Percentiles rank a stretch among this genome's conserved stretches.
Evolutionary conservation across 2,797 vertebrate species (phyloP).

Genomic region (Rhinatrema bivittatum): DNA sequence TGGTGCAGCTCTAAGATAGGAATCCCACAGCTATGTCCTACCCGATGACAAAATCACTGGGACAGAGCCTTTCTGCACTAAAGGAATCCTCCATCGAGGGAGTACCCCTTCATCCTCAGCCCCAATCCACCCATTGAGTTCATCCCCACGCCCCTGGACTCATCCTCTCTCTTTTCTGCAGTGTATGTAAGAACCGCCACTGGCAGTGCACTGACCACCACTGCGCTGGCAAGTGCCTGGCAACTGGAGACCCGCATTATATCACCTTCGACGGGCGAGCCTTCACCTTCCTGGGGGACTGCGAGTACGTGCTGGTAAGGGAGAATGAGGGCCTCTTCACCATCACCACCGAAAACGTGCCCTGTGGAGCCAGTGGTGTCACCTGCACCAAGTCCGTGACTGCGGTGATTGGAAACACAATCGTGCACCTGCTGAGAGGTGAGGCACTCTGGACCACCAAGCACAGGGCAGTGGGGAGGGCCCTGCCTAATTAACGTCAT

Average conservation of each 20-base stretch:
- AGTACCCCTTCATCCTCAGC: no score
- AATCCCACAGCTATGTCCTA: no score
- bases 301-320: conserved; percentile 75
- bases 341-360: conserved; percentile 76
- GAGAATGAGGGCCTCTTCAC: conserved; percentile 67
- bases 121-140: no score
- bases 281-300: conserved; percentile 82
- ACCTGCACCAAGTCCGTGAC: conserved; percentile 85
- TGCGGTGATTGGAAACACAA: conserved; percentile 64
- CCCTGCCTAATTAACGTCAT: rapidly evolving
- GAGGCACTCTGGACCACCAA: not conserved
- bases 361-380: conserved; percentile 74
- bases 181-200: conserved; percentile 62
- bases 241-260: conserved; percentile 84
- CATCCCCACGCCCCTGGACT: not conserved
- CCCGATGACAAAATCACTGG: no score
- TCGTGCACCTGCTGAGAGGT: conserved; percentile 83
- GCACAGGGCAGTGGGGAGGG: not conserved
- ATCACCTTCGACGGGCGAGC: conserved; percentile 78
- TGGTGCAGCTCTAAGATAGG: no score
- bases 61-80: not conserved
- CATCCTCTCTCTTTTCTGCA: conserved; percentile 15
- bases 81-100: not conserved
- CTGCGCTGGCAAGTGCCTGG: conserved; percentile 74
- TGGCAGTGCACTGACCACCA: conserved; percentile 66